These are phyloP conservation scores for Pachymerium ferrugineum DNA, from an alignment of 2,888 invertebrate species.

Conservation along the genomic window DNA sequence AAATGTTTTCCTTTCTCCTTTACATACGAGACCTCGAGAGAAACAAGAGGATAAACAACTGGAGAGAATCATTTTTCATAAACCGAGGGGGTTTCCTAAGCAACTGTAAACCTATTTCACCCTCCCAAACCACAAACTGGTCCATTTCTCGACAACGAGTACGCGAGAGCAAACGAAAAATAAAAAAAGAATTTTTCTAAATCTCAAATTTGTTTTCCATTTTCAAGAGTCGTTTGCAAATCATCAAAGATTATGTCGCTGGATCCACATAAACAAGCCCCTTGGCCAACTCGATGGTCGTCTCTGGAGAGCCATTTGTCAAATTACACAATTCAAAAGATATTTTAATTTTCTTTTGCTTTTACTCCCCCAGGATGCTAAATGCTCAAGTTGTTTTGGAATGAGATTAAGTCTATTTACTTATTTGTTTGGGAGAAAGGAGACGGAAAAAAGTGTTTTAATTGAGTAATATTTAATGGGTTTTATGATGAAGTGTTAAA, in stretches of 20 bases:
- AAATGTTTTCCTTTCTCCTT: background rate
- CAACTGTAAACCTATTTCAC: background rate
- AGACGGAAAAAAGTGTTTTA: no score
- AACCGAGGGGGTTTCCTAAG: background rate
- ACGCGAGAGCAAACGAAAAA: background rate
- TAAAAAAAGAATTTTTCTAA: background rate
- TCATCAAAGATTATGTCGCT: background rate
- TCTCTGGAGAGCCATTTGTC: background rate
- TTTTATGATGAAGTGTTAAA: no score
- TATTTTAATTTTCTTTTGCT: background rate
- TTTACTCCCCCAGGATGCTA: background rate
- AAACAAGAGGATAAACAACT: background rate
- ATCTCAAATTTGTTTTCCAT: conserved; percentile 3
- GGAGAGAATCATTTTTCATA: background rate
- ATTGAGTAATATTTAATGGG: no score
- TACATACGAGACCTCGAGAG: background rate
- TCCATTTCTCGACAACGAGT: background rate
- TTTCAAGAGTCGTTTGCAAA: background rate
- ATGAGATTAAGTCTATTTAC: background rate
- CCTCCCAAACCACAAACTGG: background rate
- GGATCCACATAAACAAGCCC: background rate
- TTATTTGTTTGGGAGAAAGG: background rate
- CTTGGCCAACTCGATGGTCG: background rate
- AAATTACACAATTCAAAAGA: background rate
- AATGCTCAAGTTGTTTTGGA: background rate